A percentile compares a stretch with the other conserved stretches of the same genome.
Conservation (phyloP, 2,113 vertebrate species). For the Gasterosteus aculeatus region DNA sequence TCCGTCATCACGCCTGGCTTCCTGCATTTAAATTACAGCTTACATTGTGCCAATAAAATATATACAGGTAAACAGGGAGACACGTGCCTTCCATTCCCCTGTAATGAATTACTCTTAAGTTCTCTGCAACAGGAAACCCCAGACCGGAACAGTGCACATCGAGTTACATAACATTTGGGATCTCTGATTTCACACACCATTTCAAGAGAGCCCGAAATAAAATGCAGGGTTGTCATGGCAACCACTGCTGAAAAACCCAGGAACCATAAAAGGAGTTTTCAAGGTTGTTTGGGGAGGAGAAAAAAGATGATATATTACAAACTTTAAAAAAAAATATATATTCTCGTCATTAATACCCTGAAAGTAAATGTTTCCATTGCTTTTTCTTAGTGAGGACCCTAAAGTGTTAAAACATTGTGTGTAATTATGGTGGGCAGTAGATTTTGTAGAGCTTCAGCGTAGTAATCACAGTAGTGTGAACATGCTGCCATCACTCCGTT, state of each 20-base stretch:
- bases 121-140: constrained; percentile 79
- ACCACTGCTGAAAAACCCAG: constrained; percentile 72
- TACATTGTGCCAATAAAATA: constrained; percentile 31
- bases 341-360: no score
- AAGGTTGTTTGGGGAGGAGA: constrained; percentile 69
- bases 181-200: constrained; percentile 72
- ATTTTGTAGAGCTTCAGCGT: not conserved
- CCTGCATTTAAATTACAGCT: constrained; percentile 32
- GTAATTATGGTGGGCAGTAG: no score
- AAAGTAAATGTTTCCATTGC: no score
- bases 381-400: no score
- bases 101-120: constrained; percentile 69
- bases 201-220: constrained; percentile 80
- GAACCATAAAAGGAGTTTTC: constrained; percentile 74
- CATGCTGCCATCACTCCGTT: not conserved
- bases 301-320: not conserved
- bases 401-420: no score
- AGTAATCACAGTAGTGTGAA: constrained; percentile 9
- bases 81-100: constrained; percentile 45
- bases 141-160: constrained; percentile 68
- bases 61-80: constrained; percentile 32
- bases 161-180: constrained; percentile 77
- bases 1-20: constrained; percentile 7
- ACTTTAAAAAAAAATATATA: no score
- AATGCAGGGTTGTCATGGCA: constrained; percentile 81